Conservation (phyloP, 1,140 invertebrate genomes). For the Heliothis subflexa region DNA sequence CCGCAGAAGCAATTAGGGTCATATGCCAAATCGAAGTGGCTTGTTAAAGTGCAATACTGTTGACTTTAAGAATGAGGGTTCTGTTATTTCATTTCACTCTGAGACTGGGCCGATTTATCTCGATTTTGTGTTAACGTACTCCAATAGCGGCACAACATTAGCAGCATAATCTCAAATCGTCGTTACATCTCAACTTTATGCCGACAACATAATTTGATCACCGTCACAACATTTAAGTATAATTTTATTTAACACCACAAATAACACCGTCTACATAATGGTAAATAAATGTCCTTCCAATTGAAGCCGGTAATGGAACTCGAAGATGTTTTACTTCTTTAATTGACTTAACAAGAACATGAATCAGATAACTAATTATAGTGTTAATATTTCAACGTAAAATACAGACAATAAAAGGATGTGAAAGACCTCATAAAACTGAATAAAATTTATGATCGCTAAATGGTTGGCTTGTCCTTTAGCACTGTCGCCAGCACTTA, state of each 20-base stretch:
- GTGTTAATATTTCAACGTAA: conserved; percentile 34
- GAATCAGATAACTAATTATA: conserved; percentile 33
- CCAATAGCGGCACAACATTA: too few species aligned
- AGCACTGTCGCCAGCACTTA: conserved; percentile 27
- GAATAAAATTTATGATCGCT: conserved; percentile 37
- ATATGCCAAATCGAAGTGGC: neutral
- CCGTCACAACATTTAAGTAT: conserved; percentile 7
- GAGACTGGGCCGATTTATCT: too few species aligned
- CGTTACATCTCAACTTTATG: conserved; percentile 18
- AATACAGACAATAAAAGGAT: conserved; percentile 38
- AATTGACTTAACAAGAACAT: conserved; percentile 33
- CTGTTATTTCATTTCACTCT: too few species aligned
- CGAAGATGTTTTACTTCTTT: conserved; percentile 30
- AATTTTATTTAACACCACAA: conserved; percentile 23
- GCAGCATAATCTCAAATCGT: neutral
- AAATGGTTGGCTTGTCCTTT: conserved; percentile 39
- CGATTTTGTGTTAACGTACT: too few species aligned
- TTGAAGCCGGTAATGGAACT: conserved; percentile 29
- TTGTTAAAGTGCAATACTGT: neutral
- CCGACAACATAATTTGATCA: conserved; percentile 26
- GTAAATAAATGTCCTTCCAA: conserved; percentile 32
- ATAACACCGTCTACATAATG: neutral
- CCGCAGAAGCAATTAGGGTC: conserved; percentile 40
- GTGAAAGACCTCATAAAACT: conserved; percentile 40
- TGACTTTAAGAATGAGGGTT: conserved; percentile 5